Conservation (phyloP, 1,140 invertebrate genomes). For the Drosophila grimshawi region DNA sequence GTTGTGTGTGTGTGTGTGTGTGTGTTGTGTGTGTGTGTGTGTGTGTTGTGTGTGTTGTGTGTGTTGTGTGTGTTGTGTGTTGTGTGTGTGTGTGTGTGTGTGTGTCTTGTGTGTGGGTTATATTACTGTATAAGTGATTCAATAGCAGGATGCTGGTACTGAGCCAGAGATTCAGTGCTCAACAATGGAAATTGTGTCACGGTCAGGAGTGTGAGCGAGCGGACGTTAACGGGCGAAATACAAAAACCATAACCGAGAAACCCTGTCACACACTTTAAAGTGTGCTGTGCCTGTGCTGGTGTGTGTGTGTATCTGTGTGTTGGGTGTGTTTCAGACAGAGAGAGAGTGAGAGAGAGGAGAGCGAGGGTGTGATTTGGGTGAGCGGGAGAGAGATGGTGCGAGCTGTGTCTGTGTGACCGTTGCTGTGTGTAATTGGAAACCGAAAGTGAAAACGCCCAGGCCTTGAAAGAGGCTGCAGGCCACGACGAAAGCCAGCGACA, state of each 20-base stretch:
- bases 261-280: constrained; percentile 58
- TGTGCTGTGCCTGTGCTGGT: constrained; percentile 35
- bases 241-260: constrained; percentile 38
- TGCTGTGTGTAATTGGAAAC: constrained; percentile 71
- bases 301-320: constrained; percentile 9
- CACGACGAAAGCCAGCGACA: constrained; percentile 31
- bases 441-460: constrained; percentile 79
- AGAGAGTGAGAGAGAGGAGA: constrained; percentile 21
- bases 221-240: constrained; percentile 21
- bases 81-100: neutral
- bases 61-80: too few species aligned
- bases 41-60: too few species aligned
- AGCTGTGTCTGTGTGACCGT: constrained; percentile 15
- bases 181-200: constrained; percentile 79
- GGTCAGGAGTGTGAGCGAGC: constrained; percentile 72
- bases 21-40: too few species aligned
- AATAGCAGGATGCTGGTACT: constrained; percentile 25
- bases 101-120: constrained; percentile 1
- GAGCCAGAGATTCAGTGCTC: constrained; percentile 33
- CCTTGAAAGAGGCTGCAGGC: constrained; percentile 60
- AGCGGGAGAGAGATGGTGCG: constrained; percentile 1
- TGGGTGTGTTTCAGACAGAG: constrained; percentile 16
- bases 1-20: too few species aligned
- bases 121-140: constrained; percentile 31
- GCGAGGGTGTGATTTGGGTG: neutral